A percentile compares a stretch with the other conserved stretches of the same genome.
phyloP scores from a whole-genome alignment of 2,113 vertebrate species.

The Poeciliopsis retropinna region DNA sequence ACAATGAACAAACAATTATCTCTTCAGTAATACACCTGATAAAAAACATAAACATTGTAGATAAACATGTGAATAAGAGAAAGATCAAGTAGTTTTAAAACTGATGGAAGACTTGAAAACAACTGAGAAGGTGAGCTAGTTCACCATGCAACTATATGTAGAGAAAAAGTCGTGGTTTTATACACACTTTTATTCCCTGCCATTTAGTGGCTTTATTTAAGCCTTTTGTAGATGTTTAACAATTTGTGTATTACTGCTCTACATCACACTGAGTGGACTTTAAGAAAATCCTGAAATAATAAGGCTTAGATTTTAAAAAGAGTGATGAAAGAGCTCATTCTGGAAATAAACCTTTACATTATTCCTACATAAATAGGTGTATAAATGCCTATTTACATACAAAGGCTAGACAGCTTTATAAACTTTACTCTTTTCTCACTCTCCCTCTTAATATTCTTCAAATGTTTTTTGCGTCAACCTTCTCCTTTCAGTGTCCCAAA shows the following conservation, averaged over 20 bases:
- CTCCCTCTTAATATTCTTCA: not conserved
- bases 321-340: slow-evolving; percentile 5
- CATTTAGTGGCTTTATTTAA: slow-evolving; percentile 10
- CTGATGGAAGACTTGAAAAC: slow-evolving; percentile 9
- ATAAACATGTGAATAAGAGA: slow-evolving; percentile 22
- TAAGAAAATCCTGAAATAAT: not conserved
- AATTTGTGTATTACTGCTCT: too few species aligned
- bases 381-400: slow-evolving; percentile 52
- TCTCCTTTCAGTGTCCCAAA: slow-evolving; percentile 1
- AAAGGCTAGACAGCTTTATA: slow-evolving; percentile 23
- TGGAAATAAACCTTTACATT: slow-evolving; percentile 23
- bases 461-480: not conserved
- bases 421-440: slow-evolving; percentile 9
- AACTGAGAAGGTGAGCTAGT: not conserved
- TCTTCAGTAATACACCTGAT: slow-evolving; percentile 55
- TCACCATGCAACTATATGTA: not conserved
- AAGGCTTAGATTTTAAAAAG: not conserved
- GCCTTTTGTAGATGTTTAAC: slow-evolving; percentile 5
- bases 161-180: not conserved
- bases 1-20: slow-evolving; percentile 31
- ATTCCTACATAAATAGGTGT: slow-evolving; percentile 1
- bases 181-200: slow-evolving; percentile 6
- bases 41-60: slow-evolving; percentile 17
- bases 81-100: slow-evolving; percentile 32
- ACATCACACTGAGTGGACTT: too few species aligned